Evolutionary conservation across 1,140 invertebrate genomes (phyloP).

Genomic region (Vanessa tameamea): DNA sequence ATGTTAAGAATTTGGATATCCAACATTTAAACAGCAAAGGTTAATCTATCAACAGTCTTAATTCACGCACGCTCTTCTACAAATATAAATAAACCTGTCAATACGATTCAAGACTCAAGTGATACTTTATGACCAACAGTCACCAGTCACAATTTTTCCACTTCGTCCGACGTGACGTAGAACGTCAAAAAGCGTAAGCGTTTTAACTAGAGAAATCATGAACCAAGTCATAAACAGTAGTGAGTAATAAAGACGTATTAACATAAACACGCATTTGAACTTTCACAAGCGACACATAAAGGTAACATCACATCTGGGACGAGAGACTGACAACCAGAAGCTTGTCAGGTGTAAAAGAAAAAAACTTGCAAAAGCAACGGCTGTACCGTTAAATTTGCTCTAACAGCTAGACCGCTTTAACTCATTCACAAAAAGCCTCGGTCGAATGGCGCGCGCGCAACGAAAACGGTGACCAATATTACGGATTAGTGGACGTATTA

Average conservation of each 20-base stretch:
- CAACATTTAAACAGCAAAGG: too few species aligned
- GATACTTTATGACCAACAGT: too few species aligned
- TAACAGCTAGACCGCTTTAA: conserved; percentile 54
- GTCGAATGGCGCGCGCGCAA: conserved; percentile 58
- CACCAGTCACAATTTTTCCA: too few species aligned
- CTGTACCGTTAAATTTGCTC: conserved; percentile 73
- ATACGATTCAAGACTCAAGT: too few species aligned
- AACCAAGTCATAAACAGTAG: conserved; percentile 16
- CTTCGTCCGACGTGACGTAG: not conserved
- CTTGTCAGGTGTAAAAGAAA: conserved; percentile 49
- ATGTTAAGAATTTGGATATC: too few species aligned
- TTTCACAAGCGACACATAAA: conserved; percentile 44
- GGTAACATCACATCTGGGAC: conserved; percentile 37
- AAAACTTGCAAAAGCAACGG: conserved; percentile 51
- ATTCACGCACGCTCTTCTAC: too few species aligned
- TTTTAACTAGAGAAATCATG: conserved; percentile 2
- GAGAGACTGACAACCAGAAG: conserved; percentile 42
- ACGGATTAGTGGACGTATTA: not conserved
- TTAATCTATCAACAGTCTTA: too few species aligned
- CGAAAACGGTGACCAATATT: conserved; percentile 46
- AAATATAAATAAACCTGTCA: too few species aligned
- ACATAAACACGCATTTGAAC: conserved; percentile 39
- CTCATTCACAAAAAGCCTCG: conserved; percentile 70
- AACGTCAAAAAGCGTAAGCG: not conserved
- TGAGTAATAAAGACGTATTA: conserved; percentile 32